Evolutionary conservation across 2,797 vertebrate species (phyloP).

Genomic region (Sebastes itinus): DNA sequence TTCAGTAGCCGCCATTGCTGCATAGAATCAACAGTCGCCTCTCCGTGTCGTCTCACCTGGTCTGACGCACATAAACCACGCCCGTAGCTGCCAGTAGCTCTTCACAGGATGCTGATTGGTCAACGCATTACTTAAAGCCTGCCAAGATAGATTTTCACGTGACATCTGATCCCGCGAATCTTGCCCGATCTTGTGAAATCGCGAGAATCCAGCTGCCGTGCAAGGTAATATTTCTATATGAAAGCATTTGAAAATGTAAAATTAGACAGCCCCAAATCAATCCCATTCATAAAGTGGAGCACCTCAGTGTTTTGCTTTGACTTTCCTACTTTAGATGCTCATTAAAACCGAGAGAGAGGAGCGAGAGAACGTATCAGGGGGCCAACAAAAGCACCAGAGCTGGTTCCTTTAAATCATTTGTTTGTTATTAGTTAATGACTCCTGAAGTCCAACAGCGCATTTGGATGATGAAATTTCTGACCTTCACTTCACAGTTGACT

Average conservation of each 20-base stretch:
- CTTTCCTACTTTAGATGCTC: conserved; percentile 51
- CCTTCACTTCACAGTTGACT: conserved; percentile 82
- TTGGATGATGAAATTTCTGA: conserved; percentile 77
- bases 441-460: conserved; percentile 78
- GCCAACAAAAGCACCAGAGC: conserved; percentile 44
- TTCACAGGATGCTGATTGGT: too few relatives aligned
- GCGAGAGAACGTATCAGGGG: conserved; percentile 31
- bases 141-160: too few relatives aligned
- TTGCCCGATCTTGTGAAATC: too few relatives aligned
- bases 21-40: rapidly evolving
- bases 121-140: too few relatives aligned
- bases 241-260: conserved; percentile 7
- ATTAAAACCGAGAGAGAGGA: conserved; percentile 52
- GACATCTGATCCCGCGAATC: too few relatives aligned
- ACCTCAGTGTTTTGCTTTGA: conserved; percentile 20
- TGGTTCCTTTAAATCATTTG: conserved; percentile 73
- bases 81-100: too few relatives aligned
- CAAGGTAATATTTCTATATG: not conserved
- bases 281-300: conserved; percentile 5
- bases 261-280: conserved; percentile 2
- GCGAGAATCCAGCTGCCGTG: too few relatives aligned
- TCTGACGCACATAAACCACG: too few relatives aligned
- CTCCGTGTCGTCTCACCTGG: too few relatives aligned
- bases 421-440: conserved; percentile 83
- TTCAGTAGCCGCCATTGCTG: too few relatives aligned